Conservation (phyloP, 2,797 vertebrate species). For the Enteromius thamalakanensis region DNA sequence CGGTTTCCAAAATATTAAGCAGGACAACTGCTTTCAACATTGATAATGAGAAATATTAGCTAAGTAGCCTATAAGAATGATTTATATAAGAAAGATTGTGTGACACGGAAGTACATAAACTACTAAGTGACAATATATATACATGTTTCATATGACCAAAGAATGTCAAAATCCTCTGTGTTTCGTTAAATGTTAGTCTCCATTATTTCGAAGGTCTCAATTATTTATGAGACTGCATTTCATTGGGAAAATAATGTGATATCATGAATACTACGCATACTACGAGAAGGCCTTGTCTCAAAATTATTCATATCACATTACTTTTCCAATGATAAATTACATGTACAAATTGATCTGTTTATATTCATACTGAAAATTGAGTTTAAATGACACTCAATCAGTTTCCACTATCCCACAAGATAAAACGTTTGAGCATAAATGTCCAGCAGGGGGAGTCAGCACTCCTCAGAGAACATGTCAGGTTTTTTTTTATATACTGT, state of each 20-base stretch:
- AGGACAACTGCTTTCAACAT: neutral
- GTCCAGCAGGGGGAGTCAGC: conserved; percentile 57
- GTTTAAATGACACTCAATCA: neutral
- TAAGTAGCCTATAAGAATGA: neutral
- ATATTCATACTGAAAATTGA: neutral
- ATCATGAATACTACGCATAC: neutral
- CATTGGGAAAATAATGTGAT: no score
- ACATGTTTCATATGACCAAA: neutral
- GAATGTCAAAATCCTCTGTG: neutral
- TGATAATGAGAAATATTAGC: neutral
- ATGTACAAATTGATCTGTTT: neutral
- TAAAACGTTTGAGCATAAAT: neutral
- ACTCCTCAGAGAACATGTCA: neutral
- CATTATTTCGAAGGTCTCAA: neutral
- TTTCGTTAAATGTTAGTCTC: neutral
- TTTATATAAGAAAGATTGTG: neutral
- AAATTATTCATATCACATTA: neutral
- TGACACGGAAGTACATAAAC: neutral
- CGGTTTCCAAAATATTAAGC: neutral
- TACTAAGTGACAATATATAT: neutral
- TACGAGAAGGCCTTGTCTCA: neutral
- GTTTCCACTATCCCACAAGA: neutral
- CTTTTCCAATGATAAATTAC: neutral
- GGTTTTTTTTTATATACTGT: neutral
- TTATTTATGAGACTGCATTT: neutral